Evolutionary conservation across 2,113 vertebrate genomes (phyloP), one percentile per base, ranked within the genome.

Genomic region (Phylloscopus whistleri): DNA sequence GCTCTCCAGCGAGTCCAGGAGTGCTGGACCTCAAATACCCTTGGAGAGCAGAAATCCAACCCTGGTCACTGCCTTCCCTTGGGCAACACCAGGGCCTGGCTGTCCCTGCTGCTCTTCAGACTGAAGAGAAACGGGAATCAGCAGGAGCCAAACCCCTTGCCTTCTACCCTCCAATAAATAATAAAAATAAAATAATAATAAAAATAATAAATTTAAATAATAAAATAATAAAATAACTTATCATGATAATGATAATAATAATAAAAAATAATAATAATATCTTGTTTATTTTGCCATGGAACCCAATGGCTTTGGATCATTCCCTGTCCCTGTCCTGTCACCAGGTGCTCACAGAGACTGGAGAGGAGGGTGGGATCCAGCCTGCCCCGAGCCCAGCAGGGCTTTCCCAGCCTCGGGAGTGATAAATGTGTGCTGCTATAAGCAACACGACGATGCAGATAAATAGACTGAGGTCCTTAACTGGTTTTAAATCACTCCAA

Each of bases 401-500:
- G 44, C 62, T 76, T 22, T 21, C 60, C 53, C 79, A 62, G 30
- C 22, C 58, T 35, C 21, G 6, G 53, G 13, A 64, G 16, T 14
- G 44, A 37, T 7, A 18, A 52, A 39, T 16, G 18, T 4, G 10
- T 1, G 69, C 11, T 1, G 0, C 18, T 31, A 9, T 0, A 11
- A 33, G 9, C 23, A 46, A 48, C 21, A 10, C 0, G 0, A n/a
- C 0, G 1, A 6, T 26, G 33, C n/a, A 76, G 70, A 68, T 28
- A 66, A 92, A 37, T 33, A 56, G 41, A 22, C 16, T 41, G 43
- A 75, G 62, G 33, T 33, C 7, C 1, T 62, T 14, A 53, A 30
- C 23, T 31, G 60, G 12, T 31, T 52, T 56, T 31, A 91, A 63
- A 39, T 43, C 59, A 24, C 12, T 41, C 52, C 10, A 4, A 30